These are phyloP conservation scores for Cryptomyrus ogoouensis DNA, from an alignment of 2,113 vertebrate species.

Conservation along the genomic window DNA sequence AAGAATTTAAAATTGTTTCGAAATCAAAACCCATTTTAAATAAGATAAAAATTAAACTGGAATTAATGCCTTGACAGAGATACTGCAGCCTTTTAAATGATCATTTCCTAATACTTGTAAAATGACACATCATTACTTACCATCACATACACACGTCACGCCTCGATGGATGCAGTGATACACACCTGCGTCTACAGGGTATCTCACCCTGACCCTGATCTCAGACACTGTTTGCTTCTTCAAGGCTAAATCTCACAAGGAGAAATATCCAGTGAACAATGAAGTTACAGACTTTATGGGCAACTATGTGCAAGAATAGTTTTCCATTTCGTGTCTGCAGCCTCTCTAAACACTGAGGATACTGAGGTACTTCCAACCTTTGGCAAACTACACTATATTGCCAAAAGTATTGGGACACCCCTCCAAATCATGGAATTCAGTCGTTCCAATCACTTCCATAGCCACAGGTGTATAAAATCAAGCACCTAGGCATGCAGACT, in stretches of 20 bases:
- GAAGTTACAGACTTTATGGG: neutral
- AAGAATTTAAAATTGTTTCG: accelerated
- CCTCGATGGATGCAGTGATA: neutral
- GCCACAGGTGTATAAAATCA: no score
- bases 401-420: no score
- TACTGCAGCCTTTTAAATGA: neutral
- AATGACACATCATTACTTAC: neutral
- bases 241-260: neutral
- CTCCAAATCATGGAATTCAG: no score
- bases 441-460: no score
- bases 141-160: neutral
- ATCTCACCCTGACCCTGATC: neutral
- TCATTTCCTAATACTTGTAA: neutral
- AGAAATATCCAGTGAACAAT: neutral
- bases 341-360: neutral
- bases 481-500: no score
- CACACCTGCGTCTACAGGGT: neutral
- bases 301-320: neutral
- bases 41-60: neutral
- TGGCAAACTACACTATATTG: no score
- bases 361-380: neutral
- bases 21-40: neutral
- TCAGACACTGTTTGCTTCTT: neutral
- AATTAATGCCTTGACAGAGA: neutral
- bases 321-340: neutral